Evolutionary conservation across 2,797 vertebrate species (phyloP).

Genomic region (Okamejei kenojei): DNA sequence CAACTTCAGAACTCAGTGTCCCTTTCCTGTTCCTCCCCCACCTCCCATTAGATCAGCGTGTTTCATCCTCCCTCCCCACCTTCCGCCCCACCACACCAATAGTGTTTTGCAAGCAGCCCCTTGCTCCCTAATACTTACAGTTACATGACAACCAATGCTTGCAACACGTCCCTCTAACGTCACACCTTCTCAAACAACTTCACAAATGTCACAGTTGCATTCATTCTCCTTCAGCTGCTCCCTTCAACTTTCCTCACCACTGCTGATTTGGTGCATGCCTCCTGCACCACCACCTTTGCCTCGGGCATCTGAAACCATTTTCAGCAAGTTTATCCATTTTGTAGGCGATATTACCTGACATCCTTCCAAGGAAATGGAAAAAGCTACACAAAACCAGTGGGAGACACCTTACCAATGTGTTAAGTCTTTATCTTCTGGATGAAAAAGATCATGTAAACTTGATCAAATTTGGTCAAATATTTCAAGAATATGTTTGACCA

Average conservation of each 20-base stretch:
- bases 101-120: background rate
- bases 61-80: constrained; percentile 33
- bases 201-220: background rate
- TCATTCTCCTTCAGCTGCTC: background rate
- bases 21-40: background rate
- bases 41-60: background rate
- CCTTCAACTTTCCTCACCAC: background rate
- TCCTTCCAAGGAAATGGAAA: background rate
- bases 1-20: background rate
- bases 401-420: constrained; percentile 71
- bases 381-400: constrained; percentile 54
- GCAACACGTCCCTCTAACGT: background rate
- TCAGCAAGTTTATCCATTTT: constrained; percentile 33
- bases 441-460: constrained; percentile 78
- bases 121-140: background rate
- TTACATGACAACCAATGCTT: background rate
- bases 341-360: background rate
- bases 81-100: constrained; percentile 12
- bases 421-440: constrained; percentile 84
- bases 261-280: background rate
- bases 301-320: constrained; percentile 41
- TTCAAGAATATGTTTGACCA: background rate
- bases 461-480: background rate
- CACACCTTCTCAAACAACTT: background rate
- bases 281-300: background rate